These are phyloP conservation scores for Nomada fucata DNA, from an alignment of 2,888 invertebrate species.

Conservation along the genomic window DNA sequence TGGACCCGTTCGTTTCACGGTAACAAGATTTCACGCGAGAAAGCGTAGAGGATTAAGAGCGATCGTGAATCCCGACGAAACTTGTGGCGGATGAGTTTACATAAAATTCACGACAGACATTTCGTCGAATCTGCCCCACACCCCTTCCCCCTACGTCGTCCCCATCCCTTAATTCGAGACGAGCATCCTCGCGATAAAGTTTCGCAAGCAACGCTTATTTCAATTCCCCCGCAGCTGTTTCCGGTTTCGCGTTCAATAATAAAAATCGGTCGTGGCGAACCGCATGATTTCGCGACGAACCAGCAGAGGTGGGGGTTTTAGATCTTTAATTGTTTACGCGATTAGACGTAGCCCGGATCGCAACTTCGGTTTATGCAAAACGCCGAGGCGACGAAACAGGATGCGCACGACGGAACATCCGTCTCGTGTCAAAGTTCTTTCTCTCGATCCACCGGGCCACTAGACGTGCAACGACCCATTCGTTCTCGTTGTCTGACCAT, in stretches of 20 bases:
- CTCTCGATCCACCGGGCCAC: background rate
- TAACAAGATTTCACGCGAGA: background rate
- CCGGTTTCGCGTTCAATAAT: background rate
- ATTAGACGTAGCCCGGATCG: conserved; percentile 22
- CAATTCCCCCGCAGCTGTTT: conserved; percentile 21
- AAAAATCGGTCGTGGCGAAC: conserved; percentile 8
- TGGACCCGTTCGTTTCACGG: background rate
- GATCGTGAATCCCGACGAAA: conserved; percentile 8
- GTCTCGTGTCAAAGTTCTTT: conserved; percentile 56
- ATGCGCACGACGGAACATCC: conserved; percentile 34
- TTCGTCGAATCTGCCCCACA: conserved; percentile 26
- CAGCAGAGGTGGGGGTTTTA: conserved; percentile 30
- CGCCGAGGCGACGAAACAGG: conserved; percentile 41
- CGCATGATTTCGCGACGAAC: conserved; percentile 12
- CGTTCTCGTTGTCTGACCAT: conserved; percentile 59
- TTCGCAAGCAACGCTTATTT: conserved; percentile 44
- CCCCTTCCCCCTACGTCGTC: no score
- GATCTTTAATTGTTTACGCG: conserved; percentile 46
- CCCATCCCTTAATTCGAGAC: conserved; percentile 9
- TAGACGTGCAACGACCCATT: conserved; percentile 46
- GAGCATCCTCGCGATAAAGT: conserved; percentile 30
- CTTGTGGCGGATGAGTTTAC: conserved; percentile 29
- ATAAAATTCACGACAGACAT: conserved; percentile 36
- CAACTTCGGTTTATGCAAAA: conserved; percentile 51
- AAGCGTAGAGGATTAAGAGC: conserved; percentile 18